Base-by-base conservation (phyloP, 2,797 vertebrate species). In the Euphonia xanthogaster region DNA sequence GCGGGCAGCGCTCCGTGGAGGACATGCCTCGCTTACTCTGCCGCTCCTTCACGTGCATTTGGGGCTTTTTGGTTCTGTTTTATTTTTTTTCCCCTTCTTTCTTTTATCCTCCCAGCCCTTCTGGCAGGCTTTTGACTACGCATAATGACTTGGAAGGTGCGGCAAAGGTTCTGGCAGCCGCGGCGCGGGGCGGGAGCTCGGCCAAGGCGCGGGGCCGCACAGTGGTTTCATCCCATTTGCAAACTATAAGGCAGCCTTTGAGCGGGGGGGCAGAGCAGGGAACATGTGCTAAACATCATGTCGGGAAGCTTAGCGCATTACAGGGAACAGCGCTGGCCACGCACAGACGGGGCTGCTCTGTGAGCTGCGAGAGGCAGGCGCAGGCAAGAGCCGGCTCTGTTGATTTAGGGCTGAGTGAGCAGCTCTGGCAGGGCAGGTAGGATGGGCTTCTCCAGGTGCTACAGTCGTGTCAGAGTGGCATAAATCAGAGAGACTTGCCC, bases 161-260 rank as follows among this genome's bases (percentile, higher is more conserved):
- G 86, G 88, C 51, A 70, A 63, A 95, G 83, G 77, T 66, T 96
- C 91, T 97, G 94, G 92, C 65, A 94, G 65, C 57, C 12, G 8
- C 27, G 25, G 10, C 12, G 5, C 28, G 30, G 10, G 30, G 84
- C 31, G 88, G 88, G 86, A 86, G 85, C 54, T 1, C 31, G 83
- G 96, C 94, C 94, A 93, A 88, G 91, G 54, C 51, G 74, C 60
- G 28, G 65, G 87, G 84, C 88, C 77, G 44, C 67, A 33, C 87
- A 4, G 73, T 61, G 95, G 90, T 96, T 96, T 95, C 96, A 96
- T 81, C 92, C 94, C 95, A 97, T 97, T 97, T 97, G 96, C 88
- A 97, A 93, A 96, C 90, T 94, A 95, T 88, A 96, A 97, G 92
- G 92, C 93, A 78, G 92, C 76, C 93, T 97, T 98, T 97, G 93